Base-by-base conservation (phyloP, 2,888 invertebrate genomes). In the Nephrotoma appendiculata region DNA sequence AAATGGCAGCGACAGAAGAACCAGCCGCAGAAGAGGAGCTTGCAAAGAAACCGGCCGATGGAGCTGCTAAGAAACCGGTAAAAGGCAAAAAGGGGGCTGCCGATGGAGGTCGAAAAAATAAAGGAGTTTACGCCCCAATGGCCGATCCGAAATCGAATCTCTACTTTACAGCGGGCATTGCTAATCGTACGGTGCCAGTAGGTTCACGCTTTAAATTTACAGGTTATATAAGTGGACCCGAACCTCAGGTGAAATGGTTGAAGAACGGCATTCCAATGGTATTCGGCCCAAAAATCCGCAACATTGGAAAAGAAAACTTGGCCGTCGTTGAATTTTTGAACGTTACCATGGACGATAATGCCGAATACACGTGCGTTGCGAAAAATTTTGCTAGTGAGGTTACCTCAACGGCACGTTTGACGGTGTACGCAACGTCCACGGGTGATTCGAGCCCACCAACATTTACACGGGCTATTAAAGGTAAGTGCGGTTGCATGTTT, bases 201-300 rank as follows among this genome's bases (percentile, higher is more conserved):
- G 95, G 96, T 4, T 95, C 95, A 41, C 93, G 95, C 88, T 94
- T 96, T 11, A 95, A 96, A 91, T 92, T 97, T 88, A 96, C 96
- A 19, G 97, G 97, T 89, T 96, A 95, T 88, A 94, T 96, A 19
- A 92, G 96, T 86, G 95, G 96, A 0, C 94, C 95, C 0, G 95
- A 96, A 87, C 94, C 96, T 44, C 92, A 93, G 44, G 92, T 96
- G 4, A 93, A 94, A 86, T 97, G 97, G 97, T 94, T 94, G 88
- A 95, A 94, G 89, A 95, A 96, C 89, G 96, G 96, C 0, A 91
- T 93, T 86, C 90, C 92, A 19, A 90, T 95, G 12, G 92, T 93
- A 15, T 92, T 93, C 88, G 93, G 93, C 88, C 92, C 93, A 45
- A 94, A 93, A 88, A 95, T 93, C 89, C 93, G 92, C 90, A 93